A percentile compares a stretch with the other conserved stretches of the same genome.
Evolutionary conservation across 2,797 vertebrate genomes (phyloP).

Genomic region (Hypotaenidia philippensis): DNA sequence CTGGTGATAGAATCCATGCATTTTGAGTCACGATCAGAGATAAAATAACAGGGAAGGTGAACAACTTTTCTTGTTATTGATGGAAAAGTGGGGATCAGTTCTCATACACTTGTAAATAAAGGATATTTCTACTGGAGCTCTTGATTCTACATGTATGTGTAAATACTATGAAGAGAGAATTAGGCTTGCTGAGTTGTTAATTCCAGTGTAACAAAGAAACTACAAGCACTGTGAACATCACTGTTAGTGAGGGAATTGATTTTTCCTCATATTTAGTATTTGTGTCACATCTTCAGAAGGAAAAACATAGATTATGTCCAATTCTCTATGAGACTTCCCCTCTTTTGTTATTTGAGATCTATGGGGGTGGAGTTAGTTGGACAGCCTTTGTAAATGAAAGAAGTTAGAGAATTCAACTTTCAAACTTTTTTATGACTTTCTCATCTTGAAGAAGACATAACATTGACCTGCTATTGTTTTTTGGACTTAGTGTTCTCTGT

Average conservation of each 20-base stretch:
- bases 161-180: background rate
- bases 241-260: background rate
- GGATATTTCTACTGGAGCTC: background rate
- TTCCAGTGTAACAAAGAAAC: background rate
- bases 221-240: background rate
- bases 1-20: background rate
- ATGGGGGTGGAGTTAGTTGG: background rate
- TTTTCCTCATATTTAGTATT: background rate
- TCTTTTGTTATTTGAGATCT: background rate
- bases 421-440: background rate
- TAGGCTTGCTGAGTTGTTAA: background rate
- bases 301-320: background rate
- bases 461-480: background rate
- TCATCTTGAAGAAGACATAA: background rate
- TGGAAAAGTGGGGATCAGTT: background rate
- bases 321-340: background rate
- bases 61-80: background rate
- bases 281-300: background rate
- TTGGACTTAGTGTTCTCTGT: background rate
- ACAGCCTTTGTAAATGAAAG: background rate
- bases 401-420: background rate
- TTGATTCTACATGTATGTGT: background rate
- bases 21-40: background rate
- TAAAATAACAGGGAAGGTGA: background rate
- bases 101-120: background rate